Evolutionary conservation across 2,888 invertebrate species (phyloP), one percentile per base, ranked within the genome.

Genomic region (Syrista parreyssii): DNA sequence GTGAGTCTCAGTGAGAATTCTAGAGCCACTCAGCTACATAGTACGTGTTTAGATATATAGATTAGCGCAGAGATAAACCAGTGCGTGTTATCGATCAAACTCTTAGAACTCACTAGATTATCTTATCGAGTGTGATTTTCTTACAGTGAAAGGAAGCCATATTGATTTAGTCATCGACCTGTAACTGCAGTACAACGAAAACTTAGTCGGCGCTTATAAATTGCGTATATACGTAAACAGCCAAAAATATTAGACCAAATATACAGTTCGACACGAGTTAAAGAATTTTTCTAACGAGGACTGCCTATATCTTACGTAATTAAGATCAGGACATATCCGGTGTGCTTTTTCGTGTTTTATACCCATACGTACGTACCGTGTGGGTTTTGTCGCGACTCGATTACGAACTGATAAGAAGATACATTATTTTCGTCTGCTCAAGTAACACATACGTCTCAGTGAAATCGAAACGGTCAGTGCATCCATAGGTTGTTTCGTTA

Each of bases 121-220:
- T 55, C 55, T 55, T 55, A 55, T 55, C 55, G 55, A 23, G 23
- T 23, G 23, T 55, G 23, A 55, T 55, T 55, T 55, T 23, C 23
- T 55, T 55, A 55, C 55, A 55, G 55, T 55, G 72, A 73, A 74
- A 36, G 15, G 30, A 32, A 74, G 69, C 75, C 77, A 68, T 76
- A 35, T 68, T 74, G 68, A 30, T 74, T 68, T 34, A 68, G 76
- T 35, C 30, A 73, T 34, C 34, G 68, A 68, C 68, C 73, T 31
- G 55, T 34, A 71, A 71, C 71, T 33, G 23, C 40, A 77, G 74
- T 77, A 77, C 76, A 68, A 77, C 76, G 73, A 74, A 77, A 12
- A 32, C 68, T 11, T n/a, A 68, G 73, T 76, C 71, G 73, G 3
- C 23, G 31, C 4, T 32, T 33, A 32, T 73, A 30, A 76, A 23